Evolutionary conservation across 2,888 invertebrate species (phyloP).

Genomic region (Agapostemon virescens): DNA sequence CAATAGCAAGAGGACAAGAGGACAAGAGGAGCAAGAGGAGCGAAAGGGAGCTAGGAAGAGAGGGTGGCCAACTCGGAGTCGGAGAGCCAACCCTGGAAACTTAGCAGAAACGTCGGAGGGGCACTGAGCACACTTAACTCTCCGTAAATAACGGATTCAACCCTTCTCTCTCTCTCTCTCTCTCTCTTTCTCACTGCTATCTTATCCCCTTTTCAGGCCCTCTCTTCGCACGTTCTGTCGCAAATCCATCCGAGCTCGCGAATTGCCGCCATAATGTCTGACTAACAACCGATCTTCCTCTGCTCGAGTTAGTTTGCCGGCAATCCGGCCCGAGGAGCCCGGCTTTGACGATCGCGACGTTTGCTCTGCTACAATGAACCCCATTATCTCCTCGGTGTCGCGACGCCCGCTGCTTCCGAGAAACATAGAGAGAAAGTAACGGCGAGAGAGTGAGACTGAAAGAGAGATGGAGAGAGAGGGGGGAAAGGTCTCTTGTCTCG

Average conservation of each 20-base stretch:
- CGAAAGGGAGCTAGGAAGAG: background rate
- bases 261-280: constrained; percentile 55
- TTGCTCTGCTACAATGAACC: constrained; percentile 46
- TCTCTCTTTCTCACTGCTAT: background rate
- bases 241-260: constrained; percentile 49
- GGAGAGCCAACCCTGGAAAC: constrained; percentile 43
- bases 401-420: constrained; percentile 12
- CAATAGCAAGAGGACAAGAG: background rate
- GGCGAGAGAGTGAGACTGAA: background rate
- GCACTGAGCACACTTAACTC: constrained; percentile 52
- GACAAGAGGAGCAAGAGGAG: constrained; percentile 1
- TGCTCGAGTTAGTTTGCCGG: constrained; percentile 54
- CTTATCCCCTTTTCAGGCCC: background rate
- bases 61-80: constrained; percentile 50
- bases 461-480: background rate
- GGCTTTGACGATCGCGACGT: constrained; percentile 43
- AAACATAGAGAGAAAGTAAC: background rate
- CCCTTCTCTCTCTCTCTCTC: background rate
- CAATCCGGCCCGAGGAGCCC: constrained; percentile 5
- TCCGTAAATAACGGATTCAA: constrained; percentile 65
- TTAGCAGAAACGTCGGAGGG: constrained; percentile 32
- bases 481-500: constrained; percentile 12
- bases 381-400: constrained; percentile 32
- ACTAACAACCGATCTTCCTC: constrained; percentile 48
- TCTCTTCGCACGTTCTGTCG: constrained; percentile 20